A percentile compares a stretch with the other conserved stretches of the same genome.
Evolutionary conservation across 2,797 vertebrate genomes (phyloP).

Genomic region (Harpagifer antarcticus): DNA sequence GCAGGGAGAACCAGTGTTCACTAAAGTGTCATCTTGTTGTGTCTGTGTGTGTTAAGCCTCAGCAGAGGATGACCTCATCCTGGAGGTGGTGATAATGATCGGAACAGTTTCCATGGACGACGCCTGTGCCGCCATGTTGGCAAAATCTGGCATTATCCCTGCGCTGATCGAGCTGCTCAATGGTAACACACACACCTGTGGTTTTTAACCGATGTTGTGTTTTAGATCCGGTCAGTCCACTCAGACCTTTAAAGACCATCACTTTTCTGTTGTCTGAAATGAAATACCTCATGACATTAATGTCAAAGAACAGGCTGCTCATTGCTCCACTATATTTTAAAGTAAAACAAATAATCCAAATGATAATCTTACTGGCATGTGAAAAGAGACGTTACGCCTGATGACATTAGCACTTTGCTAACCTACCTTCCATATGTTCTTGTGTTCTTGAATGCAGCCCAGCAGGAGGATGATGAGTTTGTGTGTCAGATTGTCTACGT

Average conservation of each 20-base stretch:
- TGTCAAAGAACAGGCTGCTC: too few species aligned
- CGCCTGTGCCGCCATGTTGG: slow-evolving; percentile 93
- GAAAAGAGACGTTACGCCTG: background rate
- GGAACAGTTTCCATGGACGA: slow-evolving; percentile 97
- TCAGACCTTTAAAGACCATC: too few species aligned
- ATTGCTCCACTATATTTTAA: too few species aligned
- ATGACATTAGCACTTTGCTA: background rate
- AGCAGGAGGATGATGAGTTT: slow-evolving; percentile 98
- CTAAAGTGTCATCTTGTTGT: too few species aligned
- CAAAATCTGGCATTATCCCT: slow-evolving; percentile 97
- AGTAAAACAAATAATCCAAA: too few species aligned
- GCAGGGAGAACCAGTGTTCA: too few species aligned
- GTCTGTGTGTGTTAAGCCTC: slow-evolving; percentile 81
- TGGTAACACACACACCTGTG: slow-evolving; percentile 79
- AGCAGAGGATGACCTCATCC: slow-evolving; percentile 94
- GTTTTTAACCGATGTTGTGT: background rate
- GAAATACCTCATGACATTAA: too few species aligned
- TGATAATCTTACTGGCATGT: too few species aligned
- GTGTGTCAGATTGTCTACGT: slow-evolving; percentile 98
- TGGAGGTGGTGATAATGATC: slow-evolving; percentile 98
- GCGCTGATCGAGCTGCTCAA: slow-evolving; percentile 96
- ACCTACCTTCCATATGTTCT: background rate
- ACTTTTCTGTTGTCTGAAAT: too few species aligned
- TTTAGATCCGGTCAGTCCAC: background rate
- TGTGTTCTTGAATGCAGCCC: slow-evolving; percentile 79